A percentile compares a stretch with the other conserved stretches of the same genome.
phyloP scores from a whole-genome alignment of 2,888 invertebrate species.

The Drosophila nr. perissopoda region DNA sequence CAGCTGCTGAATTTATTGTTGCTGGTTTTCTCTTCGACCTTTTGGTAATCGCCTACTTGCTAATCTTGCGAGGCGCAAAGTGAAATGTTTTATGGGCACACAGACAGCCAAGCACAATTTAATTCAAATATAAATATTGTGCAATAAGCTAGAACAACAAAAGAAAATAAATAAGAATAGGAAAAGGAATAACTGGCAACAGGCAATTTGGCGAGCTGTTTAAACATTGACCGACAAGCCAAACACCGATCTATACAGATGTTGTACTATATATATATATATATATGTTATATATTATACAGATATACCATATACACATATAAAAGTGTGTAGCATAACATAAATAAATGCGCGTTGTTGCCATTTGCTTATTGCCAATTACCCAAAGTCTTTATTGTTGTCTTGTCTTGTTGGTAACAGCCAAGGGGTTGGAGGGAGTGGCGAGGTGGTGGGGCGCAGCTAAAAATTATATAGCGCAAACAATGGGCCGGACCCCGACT shows the following conservation, averaged over 20 bases:
- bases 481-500: conserved; percentile 59
- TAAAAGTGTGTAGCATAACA: conserved; percentile 56
- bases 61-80: conserved; percentile 6
- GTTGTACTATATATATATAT: background rate
- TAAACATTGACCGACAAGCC: conserved; percentile 65
- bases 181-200: conserved; percentile 27
- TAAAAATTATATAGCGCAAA: conserved; percentile 69
- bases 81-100: conserved; percentile 26
- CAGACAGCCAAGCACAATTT: conserved; percentile 51
- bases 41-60: conserved; percentile 2
- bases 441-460: conserved; percentile 31
- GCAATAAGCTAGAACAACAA: conserved; percentile 54
- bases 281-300: conserved; percentile 1
- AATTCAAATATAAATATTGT: conserved; percentile 73
- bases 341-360: conserved; percentile 74
- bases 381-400: conserved; percentile 76
- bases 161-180: conserved; percentile 13
- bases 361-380: conserved; percentile 81
- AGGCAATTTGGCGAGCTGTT: conserved; percentile 60
- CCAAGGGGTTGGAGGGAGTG: background rate
- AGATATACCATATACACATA: background rate
- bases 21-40: background rate
- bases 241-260: conserved; percentile 9
- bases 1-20: conserved; percentile 7
- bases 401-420: conserved; percentile 55